These are phyloP conservation scores for Fistularia commersonii DNA, from an alignment of 2,797 vertebrate genomes.

Conservation along the genomic window DNA sequence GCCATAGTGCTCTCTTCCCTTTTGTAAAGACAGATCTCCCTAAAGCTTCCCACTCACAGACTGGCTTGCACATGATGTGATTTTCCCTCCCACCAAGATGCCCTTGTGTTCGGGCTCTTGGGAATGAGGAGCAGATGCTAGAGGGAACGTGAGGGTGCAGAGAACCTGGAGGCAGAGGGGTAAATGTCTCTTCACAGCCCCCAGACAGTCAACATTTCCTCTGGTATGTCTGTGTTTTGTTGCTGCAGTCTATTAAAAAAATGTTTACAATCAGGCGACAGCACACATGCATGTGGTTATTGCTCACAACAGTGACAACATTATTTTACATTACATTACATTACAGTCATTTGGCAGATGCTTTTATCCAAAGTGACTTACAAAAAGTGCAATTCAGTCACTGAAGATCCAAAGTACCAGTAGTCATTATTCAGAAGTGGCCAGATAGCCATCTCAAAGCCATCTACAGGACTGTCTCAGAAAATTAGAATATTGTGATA, in stretches of 20 bases:
- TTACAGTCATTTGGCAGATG: no score
- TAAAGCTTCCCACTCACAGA: conserved; percentile 34
- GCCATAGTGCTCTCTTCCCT: conserved; percentile 27
- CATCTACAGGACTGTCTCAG: no score
- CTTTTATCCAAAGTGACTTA: no score
- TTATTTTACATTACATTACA: no score
- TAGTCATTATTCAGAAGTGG: no score
- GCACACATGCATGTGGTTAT: no score
- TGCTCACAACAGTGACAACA: no score
- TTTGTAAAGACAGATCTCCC: conserved; percentile 41
- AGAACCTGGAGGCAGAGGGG: conserved; percentile 13
- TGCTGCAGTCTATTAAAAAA: background rate
- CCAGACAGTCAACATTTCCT: conserved; percentile 14
- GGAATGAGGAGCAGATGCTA: conserved; percentile 45
- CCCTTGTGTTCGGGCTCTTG: conserved; percentile 17
- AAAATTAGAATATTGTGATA: no score
- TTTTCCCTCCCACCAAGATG: conserved; percentile 43
- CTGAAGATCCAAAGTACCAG: no score
- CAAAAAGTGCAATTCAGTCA: no score
- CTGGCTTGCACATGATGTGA: conserved; percentile 30
- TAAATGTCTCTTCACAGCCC: conserved; percentile 4
- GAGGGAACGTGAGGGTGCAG: conserved; percentile 29
- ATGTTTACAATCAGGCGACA: no score
- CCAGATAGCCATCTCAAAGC: no score
- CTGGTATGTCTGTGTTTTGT: conserved; percentile 1